These are phyloP conservation scores for Cyprinodon tularosa DNA, from an alignment of 2,113 vertebrate species.

Conservation along the genomic window DNA sequence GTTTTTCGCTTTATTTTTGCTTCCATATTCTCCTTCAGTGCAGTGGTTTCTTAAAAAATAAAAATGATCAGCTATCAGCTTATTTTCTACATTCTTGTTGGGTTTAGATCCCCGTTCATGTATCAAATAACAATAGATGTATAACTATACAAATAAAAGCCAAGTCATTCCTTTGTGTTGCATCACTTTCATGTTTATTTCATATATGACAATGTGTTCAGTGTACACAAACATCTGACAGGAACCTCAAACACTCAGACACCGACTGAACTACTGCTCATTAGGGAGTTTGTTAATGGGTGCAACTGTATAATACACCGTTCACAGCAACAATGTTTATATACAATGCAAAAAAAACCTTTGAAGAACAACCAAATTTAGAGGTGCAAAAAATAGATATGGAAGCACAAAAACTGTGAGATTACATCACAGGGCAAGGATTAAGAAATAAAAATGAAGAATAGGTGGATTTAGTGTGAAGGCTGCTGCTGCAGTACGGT, in stretches of 20 bases:
- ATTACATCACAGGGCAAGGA: constrained; percentile 41
- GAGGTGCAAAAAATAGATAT: constrained; percentile 59
- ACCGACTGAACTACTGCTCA: constrained; percentile 80
- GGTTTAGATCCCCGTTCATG: background rate
- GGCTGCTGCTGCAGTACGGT: constrained; percentile 52
- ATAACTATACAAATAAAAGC: background rate
- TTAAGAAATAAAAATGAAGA: constrained; percentile 9
- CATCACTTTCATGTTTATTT: constrained; percentile 94
- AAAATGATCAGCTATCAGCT: no score
- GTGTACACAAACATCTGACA: constrained; percentile 85
- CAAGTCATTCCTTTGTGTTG: constrained; percentile 69
- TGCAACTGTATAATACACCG: constrained; percentile 77
- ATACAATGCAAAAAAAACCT: constrained; percentile 80
- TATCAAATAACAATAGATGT: background rate
- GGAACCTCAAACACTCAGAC: constrained; percentile 84
- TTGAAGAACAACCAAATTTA: constrained; percentile 39
- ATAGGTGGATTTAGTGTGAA: constrained; percentile 56
- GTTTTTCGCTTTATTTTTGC: no score
- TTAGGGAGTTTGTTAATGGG: constrained; percentile 73
- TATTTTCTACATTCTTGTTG: background rate
- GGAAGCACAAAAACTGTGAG: constrained; percentile 75
- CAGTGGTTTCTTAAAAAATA: no score
- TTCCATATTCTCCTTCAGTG: no score
- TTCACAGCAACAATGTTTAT: constrained; percentile 88
- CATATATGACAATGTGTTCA: constrained; percentile 86